A percentile compares a stretch with the other conserved stretches of the same genome.
Evolutionary conservation across 1,140 invertebrate genomes (phyloP).

Genomic region (Drosophila insularis): DNA sequence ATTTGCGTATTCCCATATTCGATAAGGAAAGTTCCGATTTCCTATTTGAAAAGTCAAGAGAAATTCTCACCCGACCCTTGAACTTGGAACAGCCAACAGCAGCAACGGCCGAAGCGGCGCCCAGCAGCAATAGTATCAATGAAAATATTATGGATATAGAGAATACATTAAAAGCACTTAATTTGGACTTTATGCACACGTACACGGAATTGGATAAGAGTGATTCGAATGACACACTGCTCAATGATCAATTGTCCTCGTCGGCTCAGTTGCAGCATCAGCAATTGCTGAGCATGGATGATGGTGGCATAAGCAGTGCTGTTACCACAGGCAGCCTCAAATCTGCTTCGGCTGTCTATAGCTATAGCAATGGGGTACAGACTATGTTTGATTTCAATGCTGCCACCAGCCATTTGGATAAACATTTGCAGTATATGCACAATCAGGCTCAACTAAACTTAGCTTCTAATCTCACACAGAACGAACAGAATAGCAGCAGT

Average conservation of each 20-base stretch:
- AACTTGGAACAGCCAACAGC: slow-evolving; percentile 47
- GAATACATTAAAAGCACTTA: slow-evolving; percentile 78
- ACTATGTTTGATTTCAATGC: slow-evolving; percentile 81
- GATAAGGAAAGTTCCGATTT: slow-evolving; percentile 89
- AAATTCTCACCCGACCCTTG: slow-evolving; percentile 86
- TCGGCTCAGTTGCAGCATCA: slow-evolving; percentile 3
- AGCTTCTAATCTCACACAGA: slow-evolving; percentile 14
- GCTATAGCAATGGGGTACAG: slow-evolving; percentile 77
- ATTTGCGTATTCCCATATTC: slow-evolving; percentile 86
- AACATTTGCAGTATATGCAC: slow-evolving; percentile 79
- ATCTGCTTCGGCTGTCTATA: slow-evolving; percentile 75
- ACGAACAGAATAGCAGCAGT: slow-evolving; percentile 21
- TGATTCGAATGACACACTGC: slow-evolving; percentile 80
- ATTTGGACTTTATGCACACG: slow-evolving; percentile 82
- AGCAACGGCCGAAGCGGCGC: neutral
- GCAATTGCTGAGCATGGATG: slow-evolving; percentile 66
- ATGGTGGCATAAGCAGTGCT: slow-evolving; percentile 77
- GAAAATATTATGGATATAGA: slow-evolving; percentile 82
- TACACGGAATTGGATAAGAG: slow-evolving; percentile 82
- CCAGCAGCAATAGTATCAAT: slow-evolving; percentile 53
- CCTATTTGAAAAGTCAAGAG: slow-evolving; percentile 88
- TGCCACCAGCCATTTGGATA: slow-evolving; percentile 77
- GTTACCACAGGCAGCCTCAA: slow-evolving; percentile 68
- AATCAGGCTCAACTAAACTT: slow-evolving; percentile 64
- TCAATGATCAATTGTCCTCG: slow-evolving; percentile 74